Evolutionary conservation across 2,797 vertebrate genomes (phyloP).

Genomic region (Poliocrania exsul): DNA sequence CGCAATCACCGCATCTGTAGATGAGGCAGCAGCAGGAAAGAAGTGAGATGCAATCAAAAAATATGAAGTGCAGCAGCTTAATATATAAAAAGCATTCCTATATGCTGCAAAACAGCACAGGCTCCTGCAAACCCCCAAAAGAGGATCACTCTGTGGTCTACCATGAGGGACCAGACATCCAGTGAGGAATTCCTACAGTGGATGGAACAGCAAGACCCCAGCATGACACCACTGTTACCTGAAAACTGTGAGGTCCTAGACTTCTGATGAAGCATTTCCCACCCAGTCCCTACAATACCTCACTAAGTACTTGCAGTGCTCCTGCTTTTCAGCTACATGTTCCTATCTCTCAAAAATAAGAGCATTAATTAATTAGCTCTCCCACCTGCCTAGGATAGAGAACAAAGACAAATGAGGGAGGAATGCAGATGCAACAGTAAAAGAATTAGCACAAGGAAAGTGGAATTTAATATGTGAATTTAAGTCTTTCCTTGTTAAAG

Average conservation of each 20-base stretch:
- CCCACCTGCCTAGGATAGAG: not conserved
- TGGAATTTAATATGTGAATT: not conserved
- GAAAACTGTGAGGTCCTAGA: not conserved
- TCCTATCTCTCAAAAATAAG: not conserved
- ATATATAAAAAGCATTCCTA: not conserved
- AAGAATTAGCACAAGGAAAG: not conserved
- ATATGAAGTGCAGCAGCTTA: not conserved
- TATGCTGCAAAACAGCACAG: not conserved
- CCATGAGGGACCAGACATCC: fast-evolving
- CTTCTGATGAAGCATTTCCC: not conserved
- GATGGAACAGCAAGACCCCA: not conserved
- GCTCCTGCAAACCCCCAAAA: not conserved
- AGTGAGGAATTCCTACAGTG: not conserved
- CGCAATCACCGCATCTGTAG: not conserved
- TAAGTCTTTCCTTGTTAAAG: not conserved
- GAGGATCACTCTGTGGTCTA: not conserved
- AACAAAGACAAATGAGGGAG: not conserved
- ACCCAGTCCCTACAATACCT: not conserved
- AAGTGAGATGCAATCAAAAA: not conserved
- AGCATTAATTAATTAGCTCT: not conserved
- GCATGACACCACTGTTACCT: not conserved
- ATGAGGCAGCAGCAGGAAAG: not conserved
- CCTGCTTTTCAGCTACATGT: not conserved
- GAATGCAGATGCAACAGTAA: not conserved
- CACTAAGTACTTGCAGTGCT: not conserved